These are phyloP conservation scores for Gasteruption jaculator DNA, from an alignment of 2,888 invertebrate species.

Conservation along the genomic window DNA sequence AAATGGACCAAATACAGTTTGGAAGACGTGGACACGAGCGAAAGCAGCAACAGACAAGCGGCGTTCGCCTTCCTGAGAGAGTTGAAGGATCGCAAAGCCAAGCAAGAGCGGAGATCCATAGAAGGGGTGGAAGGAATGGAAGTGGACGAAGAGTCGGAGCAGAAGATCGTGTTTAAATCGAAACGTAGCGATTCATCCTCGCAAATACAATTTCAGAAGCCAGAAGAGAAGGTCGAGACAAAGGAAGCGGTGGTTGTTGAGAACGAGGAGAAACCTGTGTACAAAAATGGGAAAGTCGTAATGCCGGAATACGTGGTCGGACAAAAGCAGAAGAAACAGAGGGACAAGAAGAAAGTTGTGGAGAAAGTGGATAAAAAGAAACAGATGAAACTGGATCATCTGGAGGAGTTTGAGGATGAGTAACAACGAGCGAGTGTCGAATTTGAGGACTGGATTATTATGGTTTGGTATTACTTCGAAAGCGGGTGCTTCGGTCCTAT, in stretches of 20 bases:
- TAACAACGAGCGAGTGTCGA: no score
- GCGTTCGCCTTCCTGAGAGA: constrained; percentile 73
- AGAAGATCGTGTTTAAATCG: constrained; percentile 17
- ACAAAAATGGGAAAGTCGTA: constrained; percentile 66
- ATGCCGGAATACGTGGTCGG: constrained; percentile 85
- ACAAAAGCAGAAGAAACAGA: constrained; percentile 56
- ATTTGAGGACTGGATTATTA: no score
- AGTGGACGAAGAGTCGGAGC: constrained; percentile 16
- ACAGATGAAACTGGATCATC: constrained; percentile 57
- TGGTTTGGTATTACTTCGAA: no score
- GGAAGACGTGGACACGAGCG: constrained; percentile 79
- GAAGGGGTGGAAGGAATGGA: constrained; percentile 32
- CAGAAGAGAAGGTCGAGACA: constrained; percentile 12
- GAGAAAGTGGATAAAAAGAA: constrained; percentile 29
- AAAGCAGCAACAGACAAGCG: constrained; percentile 70
- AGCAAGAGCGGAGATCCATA: constrained; percentile 34
- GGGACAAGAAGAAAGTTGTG: constrained; percentile 23
- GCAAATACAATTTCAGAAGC: constrained; percentile 34
- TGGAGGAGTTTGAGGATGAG: constrained; percentile 54
- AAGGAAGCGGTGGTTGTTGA: constrained; percentile 20
- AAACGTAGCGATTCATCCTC: constrained; percentile 22
- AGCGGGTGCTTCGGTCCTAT: no score
- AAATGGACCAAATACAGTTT: constrained; percentile 80
- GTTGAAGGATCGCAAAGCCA: constrained; percentile 57
- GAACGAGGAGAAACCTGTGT: constrained; percentile 52